Evolutionary conservation across 2,888 invertebrate genomes (phyloP).

Genomic region (Ochropacha duplaris): DNA sequence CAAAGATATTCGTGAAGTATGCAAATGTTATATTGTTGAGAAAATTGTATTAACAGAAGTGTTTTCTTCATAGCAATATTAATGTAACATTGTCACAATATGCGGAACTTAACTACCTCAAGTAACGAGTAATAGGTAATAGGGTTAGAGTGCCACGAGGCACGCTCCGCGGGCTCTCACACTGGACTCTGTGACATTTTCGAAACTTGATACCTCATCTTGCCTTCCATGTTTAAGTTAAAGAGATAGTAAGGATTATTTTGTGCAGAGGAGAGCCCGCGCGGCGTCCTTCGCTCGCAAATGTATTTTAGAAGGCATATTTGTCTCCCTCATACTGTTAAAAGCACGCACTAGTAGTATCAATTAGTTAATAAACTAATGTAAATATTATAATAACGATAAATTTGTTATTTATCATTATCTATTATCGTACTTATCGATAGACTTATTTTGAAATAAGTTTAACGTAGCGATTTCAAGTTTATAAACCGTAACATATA

Average conservation of each 20-base stretch:
- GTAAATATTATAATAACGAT: conserved; percentile 73
- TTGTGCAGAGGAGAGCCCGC: conserved; percentile 10
- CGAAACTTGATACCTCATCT: conserved; percentile 50
- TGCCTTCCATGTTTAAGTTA: conserved; percentile 63
- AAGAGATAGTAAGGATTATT: conserved; percentile 31
- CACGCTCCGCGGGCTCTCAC: conserved; percentile 26
- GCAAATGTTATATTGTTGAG: conserved; percentile 68
- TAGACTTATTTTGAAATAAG: conserved; percentile 77
- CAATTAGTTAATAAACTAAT: conserved; percentile 65
- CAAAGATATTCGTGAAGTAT: conserved; percentile 51
- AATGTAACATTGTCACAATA: conserved; percentile 62
- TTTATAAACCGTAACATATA: conserved; percentile 65
- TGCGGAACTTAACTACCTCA: conserved; percentile 79
- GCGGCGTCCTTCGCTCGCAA: conserved; percentile 28
- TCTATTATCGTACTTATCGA: conserved; percentile 74
- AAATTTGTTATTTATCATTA: conserved; percentile 80
- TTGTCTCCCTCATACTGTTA: conserved; percentile 68
- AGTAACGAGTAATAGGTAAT: conserved; percentile 71
- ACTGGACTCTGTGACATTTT: conserved; percentile 10
- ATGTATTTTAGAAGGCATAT: conserved; percentile 65
- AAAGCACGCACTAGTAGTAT: conserved; percentile 70
- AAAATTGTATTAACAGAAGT: conserved; percentile 66
- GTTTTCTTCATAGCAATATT: conserved; percentile 71
- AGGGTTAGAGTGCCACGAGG: conserved; percentile 54
- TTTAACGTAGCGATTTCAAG: conserved; percentile 72